Conservation (phyloP, 2,797 vertebrate genomes). For the Gadopsis marmoratus region DNA sequence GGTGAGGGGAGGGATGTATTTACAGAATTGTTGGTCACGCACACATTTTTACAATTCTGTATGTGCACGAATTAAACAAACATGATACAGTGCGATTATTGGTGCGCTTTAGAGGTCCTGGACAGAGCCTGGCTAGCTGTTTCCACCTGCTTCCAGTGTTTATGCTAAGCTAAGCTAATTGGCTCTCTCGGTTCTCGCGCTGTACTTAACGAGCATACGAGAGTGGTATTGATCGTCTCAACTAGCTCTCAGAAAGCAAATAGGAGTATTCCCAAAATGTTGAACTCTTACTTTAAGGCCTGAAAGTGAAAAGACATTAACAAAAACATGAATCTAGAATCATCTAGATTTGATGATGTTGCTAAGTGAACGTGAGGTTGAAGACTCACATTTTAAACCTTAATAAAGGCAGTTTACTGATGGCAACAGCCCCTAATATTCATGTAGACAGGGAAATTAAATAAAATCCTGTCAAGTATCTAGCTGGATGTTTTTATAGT, state of each 20-base stretch:
- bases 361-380: background rate
- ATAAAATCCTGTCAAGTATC: background rate
- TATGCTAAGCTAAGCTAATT: constrained; percentile 8
- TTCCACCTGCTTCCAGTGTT: background rate
- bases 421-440: background rate
- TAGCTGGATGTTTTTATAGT: background rate
- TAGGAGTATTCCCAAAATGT: background rate
- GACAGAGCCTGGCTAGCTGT: background rate
- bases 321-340: too few species aligned
- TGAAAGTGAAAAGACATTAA: too few species aligned
- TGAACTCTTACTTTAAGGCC: background rate
- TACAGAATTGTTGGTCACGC: background rate
- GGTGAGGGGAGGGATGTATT: background rate
- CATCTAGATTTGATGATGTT: background rate
- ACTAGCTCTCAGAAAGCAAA: background rate
- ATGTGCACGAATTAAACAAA: background rate
- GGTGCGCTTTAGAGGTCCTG: background rate
- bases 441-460: background rate
- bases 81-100: background rate
- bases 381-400: background rate
- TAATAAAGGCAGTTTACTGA: background rate
- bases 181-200: background rate
- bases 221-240: background rate
- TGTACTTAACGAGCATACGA: background rate
- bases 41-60: background rate